Conservation (phyloP, 2,888 invertebrate species). For the Psylliodes chrysocephalus region DNA sequence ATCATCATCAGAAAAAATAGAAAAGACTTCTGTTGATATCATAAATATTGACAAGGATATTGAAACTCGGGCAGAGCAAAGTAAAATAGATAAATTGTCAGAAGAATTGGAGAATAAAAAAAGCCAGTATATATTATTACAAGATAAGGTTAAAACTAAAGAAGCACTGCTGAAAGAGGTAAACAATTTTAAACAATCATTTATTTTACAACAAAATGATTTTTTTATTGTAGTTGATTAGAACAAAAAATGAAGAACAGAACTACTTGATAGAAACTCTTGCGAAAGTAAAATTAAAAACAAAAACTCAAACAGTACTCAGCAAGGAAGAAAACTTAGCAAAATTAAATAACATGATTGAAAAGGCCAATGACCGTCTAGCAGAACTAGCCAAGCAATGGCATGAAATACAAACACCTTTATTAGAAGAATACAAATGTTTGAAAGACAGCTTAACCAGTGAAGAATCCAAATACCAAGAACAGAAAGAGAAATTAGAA, state of each 20-base stretch:
- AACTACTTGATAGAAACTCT: conserved; percentile 62
- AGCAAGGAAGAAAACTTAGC: conserved; percentile 71
- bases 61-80: conserved; percentile 7
- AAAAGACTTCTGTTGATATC: conserved; percentile 7
- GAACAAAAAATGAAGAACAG: conserved; percentile 59
- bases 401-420: conserved; percentile 76
- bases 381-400: conserved; percentile 75
- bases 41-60: conserved; percentile 33
- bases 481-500: conserved; percentile 56
- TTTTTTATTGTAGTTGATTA: conserved; percentile 33
- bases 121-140: conserved; percentile 50
- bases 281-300: conserved; percentile 67
- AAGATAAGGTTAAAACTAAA: conserved; percentile 41
- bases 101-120: conserved; percentile 60
- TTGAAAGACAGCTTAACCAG: conserved; percentile 47
- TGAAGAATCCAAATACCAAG: conserved; percentile 51
- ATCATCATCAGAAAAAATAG: conserved; percentile 24
- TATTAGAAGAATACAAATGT: conserved; percentile 70
- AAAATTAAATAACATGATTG: conserved; percentile 70
- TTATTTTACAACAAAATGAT: not conserved
- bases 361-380: conserved; percentile 72
- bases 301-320: conserved; percentile 72
- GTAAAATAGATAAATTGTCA: conserved; percentile 58
- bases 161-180: conserved; percentile 48
- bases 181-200: conserved; percentile 8